Evolutionary conservation across 2,797 vertebrate genomes (phyloP).

Genomic region (Cyclura pinguis): DNA sequence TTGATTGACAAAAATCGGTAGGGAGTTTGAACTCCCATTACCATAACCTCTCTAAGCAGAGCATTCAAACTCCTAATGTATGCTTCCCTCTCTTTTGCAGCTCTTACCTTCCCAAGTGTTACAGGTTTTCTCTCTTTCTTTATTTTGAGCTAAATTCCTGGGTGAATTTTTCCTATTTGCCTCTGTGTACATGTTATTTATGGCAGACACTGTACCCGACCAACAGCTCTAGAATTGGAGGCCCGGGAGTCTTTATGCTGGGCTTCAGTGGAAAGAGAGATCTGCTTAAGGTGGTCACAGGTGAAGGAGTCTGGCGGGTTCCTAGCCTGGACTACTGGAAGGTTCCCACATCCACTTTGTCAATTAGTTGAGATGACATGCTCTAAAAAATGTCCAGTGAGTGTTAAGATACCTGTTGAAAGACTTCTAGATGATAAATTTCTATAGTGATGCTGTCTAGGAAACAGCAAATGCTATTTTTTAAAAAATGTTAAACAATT

Average conservation of each 20-base stretch:
- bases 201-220: conserved; percentile 91
- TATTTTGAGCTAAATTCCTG: conserved; percentile 81
- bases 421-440: conserved; percentile 74
- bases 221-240: conserved; percentile 96
- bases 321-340: conserved; percentile 98
- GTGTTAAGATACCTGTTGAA: conserved; percentile 84
- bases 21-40: too few relatives aligned
- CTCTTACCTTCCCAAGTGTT: conserved; percentile 79
- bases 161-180: conserved; percentile 98
- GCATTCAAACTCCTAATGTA: conserved; percentile 17
- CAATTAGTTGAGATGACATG: conserved; percentile 85
- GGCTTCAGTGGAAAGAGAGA: conserved; percentile 92
- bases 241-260: conserved; percentile 91
- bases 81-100: conserved; percentile 69
- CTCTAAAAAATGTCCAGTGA: conserved; percentile 84
- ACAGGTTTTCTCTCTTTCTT: conserved; percentile 70
- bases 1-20: neutral
- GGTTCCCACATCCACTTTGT: conserved; percentile 90
- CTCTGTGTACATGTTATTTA: conserved; percentile 97
- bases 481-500: conserved; percentile 68
- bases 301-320: conserved; percentile 93
- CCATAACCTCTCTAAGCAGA: neutral
- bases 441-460: conserved; percentile 74
- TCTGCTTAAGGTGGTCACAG: conserved; percentile 94
- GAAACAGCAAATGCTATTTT: conserved; percentile 61